Evolutionary conservation across 2,797 vertebrate genomes (phyloP).

Genomic region (Antennarius maculatus): DNA sequence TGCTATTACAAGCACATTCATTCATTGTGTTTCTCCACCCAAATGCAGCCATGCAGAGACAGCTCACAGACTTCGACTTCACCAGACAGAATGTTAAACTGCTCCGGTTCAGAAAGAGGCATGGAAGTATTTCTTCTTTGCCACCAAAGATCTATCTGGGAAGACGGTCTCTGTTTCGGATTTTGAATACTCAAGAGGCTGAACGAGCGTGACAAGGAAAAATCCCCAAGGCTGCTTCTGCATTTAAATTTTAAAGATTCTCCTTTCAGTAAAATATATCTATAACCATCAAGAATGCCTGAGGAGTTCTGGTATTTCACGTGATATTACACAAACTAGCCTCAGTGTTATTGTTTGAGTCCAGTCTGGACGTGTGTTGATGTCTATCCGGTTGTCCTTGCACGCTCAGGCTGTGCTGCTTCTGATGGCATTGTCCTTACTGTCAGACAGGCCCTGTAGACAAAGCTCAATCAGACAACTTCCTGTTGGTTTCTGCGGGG

Average conservation of each 20-base stretch:
- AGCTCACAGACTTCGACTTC: constrained; percentile 47
- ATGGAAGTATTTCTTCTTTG: constrained; percentile 17
- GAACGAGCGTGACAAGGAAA: constrained; percentile 28
- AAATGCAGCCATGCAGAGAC: constrained; percentile 62
- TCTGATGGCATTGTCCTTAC: constrained; percentile 59
- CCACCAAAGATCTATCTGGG: constrained; percentile 25
- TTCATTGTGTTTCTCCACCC: constrained; percentile 72
- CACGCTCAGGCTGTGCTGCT: constrained; percentile 40
- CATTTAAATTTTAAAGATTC: background rate
- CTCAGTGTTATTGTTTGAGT: constrained; percentile 35
- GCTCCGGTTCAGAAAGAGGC: constrained; percentile 42
- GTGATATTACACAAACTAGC: constrained; percentile 18
- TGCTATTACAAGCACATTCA: constrained; percentile 66
- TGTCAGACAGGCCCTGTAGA: constrained; percentile 62
- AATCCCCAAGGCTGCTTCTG: constrained; percentile 14
- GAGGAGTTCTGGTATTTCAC: constrained; percentile 11
- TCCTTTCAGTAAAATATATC: no score
- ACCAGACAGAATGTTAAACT: constrained; percentile 60
- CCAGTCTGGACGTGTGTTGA: constrained; percentile 40
- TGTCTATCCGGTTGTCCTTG: constrained; percentile 53
- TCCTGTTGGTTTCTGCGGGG: constrained; percentile 67
- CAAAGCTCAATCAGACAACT: constrained; percentile 77
- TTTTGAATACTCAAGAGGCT: constrained; percentile 19
- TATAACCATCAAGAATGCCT: background rate
- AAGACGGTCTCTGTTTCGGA: constrained; percentile 12